A percentile compares a stretch with the other conserved stretches of the same genome.
Evolutionary conservation across 1,140 invertebrate species (phyloP).

Genomic region (Brachionus sp.): DNA sequence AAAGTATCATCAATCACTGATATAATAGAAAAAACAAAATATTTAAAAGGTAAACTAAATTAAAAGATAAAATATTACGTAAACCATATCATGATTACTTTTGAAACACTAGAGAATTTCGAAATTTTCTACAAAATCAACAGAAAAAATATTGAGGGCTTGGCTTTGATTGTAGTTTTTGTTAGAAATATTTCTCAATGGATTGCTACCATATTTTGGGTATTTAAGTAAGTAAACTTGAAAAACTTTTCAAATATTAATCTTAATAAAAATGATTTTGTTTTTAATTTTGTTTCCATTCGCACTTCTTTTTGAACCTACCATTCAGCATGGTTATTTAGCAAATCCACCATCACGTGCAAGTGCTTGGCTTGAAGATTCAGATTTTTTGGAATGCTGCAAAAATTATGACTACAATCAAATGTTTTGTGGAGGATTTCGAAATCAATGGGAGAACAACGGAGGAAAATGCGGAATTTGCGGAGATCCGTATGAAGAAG

Average conservation of each 20-base stretch:
- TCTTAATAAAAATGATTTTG: not conserved
- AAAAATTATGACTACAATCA: slow-evolving; percentile 37
- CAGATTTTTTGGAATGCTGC: slow-evolving; percentile 28
- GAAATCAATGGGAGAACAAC: slow-evolving; percentile 29
- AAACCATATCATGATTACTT: slow-evolving; percentile 9
- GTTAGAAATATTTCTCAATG: not conserved
- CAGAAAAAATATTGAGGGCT: not conserved
- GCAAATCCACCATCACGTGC: slow-evolving; percentile 34
- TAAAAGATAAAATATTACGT: slow-evolving; percentile 5
- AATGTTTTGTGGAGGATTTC: slow-evolving; percentile 44
- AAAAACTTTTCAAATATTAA: not conserved
- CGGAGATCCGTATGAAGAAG: slow-evolving; percentile 53
- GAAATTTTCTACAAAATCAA: not conserved
- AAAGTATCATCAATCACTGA: not conserved
- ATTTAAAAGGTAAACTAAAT: not conserved
- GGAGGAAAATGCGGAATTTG: slow-evolving; percentile 60
- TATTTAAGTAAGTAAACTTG: not conserved
- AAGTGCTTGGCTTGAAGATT: slow-evolving; percentile 28
- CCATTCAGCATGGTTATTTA: slow-evolving; percentile 4
- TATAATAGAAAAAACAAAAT: not conserved
- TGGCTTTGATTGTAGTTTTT: not conserved
- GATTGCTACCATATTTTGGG: not conserved
- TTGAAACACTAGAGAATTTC: not conserved
- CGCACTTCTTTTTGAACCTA: not conserved
- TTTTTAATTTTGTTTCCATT: not conserved